phyloP scores from a whole-genome alignment of 2,888 invertebrate species.

The Drosophila anomalata region DNA sequence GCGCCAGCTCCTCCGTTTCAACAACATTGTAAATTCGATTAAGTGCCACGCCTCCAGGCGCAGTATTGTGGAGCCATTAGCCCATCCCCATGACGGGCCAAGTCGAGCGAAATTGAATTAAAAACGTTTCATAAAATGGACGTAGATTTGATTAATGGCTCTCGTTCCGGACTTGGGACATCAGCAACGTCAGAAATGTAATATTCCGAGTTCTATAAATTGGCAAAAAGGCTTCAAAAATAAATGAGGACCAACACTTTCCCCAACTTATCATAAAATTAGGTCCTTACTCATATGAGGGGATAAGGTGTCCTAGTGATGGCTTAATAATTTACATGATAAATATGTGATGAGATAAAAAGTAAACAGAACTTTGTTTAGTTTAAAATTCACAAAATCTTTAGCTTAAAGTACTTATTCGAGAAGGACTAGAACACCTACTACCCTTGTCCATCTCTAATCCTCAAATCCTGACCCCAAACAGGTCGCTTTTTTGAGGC shows the following conservation, averaged over 20 bases:
- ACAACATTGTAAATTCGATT: slow-evolving; percentile 65
- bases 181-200: slow-evolving; percentile 34
- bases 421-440: neutral
- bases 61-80: slow-evolving; percentile 55
- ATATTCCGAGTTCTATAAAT: slow-evolving; percentile 18
- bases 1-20: slow-evolving; percentile 4
- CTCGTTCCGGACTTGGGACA: slow-evolving; percentile 28
- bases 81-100: neutral
- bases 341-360: neutral
- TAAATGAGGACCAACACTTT: slow-evolving; percentile 60
- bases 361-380: neutral
- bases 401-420: neutral
- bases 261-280: slow-evolving; percentile 60
- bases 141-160: slow-evolving; percentile 75
- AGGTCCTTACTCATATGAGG: slow-evolving; percentile 25
- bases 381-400: neutral
- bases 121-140: slow-evolving; percentile 75
- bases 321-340: neutral
- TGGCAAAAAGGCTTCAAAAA: slow-evolving; percentile 53
- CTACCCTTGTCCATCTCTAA: slow-evolving; percentile 6
- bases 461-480: slow-evolving; percentile 2
- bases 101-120: slow-evolving; percentile 68
- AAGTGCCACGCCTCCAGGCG: slow-evolving; percentile 61
- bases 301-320: neutral
- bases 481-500: slow-evolving; percentile 11